phyloP scores from a whole-genome alignment of 2,797 vertebrate species.

The Neomorphus geoffroyi region DNA sequence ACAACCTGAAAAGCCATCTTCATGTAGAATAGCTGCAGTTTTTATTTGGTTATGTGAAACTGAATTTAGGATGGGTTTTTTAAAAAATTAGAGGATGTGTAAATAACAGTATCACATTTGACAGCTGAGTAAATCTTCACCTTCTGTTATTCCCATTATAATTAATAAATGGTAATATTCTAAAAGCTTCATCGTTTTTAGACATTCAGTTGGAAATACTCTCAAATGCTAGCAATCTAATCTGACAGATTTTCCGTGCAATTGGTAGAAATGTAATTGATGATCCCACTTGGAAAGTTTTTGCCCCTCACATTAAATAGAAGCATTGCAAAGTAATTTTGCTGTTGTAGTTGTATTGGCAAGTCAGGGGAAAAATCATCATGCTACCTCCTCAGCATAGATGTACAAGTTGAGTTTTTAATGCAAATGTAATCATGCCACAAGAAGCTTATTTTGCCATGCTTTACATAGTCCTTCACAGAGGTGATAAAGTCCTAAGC shows the following conservation, averaged over 20 bases:
- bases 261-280: background rate
- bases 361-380: rapidly evolving
- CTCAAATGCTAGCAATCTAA: background rate
- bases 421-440: background rate
- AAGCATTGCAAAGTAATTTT: background rate
- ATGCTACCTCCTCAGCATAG: background rate
- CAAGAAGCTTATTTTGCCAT: background rate
- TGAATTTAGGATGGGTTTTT: background rate
- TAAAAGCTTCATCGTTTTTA: background rate
- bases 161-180: background rate
- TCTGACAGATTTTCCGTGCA: background rate
- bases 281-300: background rate
- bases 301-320: background rate
- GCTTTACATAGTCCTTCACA: background rate
- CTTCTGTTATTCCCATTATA: background rate
- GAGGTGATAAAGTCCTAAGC: background rate
- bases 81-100: background rate
- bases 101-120: background rate
- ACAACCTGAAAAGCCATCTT: background rate
- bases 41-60: background rate
- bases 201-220: background rate
- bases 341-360: background rate
- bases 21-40: background rate
- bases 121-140: background rate
- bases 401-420: background rate